phyloP scores from a whole-genome alignment of 2,113 vertebrate species.

The Burhinus bistriatus region DNA sequence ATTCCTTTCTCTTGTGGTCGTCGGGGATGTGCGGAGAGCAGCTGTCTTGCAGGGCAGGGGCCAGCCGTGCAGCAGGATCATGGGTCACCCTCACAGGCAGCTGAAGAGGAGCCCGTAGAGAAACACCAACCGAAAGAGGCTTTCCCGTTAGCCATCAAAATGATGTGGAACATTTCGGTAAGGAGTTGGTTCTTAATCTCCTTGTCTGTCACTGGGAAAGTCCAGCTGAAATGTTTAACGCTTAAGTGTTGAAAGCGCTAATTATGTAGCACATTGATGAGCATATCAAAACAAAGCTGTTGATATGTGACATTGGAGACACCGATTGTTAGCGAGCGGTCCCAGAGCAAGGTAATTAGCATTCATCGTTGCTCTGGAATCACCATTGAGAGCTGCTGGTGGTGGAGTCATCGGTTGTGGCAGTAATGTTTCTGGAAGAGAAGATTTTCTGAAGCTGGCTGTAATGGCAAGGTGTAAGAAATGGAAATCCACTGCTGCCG shows the following conservation, averaged over 20 bases:
- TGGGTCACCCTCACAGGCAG: background rate
- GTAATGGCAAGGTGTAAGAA: background rate
- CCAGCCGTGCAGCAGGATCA: background rate
- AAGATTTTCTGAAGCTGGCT: background rate
- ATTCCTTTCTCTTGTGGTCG: slow-evolving; percentile 3
- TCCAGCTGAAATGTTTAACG: background rate
- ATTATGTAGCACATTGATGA: background rate
- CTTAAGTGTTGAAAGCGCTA: background rate
- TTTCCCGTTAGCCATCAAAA: slow-evolving; percentile 79
- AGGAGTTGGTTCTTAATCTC: background rate
- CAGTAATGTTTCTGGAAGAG: background rate
- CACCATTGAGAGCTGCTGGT: background rate
- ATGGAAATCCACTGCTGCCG: background rate
- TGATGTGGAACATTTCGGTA: slow-evolving; percentile 83
- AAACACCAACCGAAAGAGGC: background rate
- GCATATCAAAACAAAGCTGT: background rate
- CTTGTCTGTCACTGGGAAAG: background rate
- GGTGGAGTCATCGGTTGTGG: background rate
- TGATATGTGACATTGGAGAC: background rate
- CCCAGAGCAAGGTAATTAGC: background rate
- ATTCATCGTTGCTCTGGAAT: background rate
- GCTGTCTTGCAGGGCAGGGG: background rate
- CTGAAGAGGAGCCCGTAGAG: background rate
- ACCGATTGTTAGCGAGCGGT: accelerated
- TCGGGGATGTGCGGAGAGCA: accelerated